Conservation (phyloP, 2,113 vertebrate genomes). For the Seriola rivoliana region DNA sequence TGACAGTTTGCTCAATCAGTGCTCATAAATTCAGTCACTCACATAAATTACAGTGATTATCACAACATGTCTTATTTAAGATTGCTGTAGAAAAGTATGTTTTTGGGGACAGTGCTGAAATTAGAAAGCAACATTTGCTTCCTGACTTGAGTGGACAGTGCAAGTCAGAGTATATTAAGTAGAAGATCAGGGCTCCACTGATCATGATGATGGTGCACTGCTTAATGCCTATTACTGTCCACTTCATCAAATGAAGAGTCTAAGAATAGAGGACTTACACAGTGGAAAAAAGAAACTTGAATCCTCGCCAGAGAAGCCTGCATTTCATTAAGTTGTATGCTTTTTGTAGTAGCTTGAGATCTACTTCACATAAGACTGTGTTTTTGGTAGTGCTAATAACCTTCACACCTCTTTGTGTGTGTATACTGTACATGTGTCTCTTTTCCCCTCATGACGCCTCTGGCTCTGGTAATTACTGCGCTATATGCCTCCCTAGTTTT, state of each 20-base stretch:
- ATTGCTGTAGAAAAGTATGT: neutral
- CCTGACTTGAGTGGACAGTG: slow-evolving; percentile 2
- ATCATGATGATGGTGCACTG: slow-evolving; percentile 23
- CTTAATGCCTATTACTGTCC: slow-evolving; percentile 17
- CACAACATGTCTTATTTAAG: slow-evolving; percentile 27
- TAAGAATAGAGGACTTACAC: slow-evolving; percentile 33
- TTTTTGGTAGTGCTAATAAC: neutral
- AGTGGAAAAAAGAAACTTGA: neutral
- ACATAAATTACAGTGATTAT: slow-evolving; percentile 49
- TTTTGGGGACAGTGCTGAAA: neutral
- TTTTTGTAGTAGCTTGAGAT: neutral
- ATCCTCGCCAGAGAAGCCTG: neutral
- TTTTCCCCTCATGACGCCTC: neutral
- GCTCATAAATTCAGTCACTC: slow-evolving; percentile 2
- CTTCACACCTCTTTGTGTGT: neutral
- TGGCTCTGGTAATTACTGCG: slow-evolving; percentile 9
- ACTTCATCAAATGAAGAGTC: slow-evolving; percentile 42
- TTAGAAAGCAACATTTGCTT: neutral
- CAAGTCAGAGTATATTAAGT: slow-evolving; percentile 16
- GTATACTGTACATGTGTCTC: neutral
- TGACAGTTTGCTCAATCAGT: slow-evolving; percentile 26
- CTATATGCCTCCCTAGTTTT: neutral
- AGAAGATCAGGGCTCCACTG: slow-evolving; percentile 2
- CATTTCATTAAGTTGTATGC: neutral
- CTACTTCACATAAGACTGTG: neutral